Evolutionary conservation across 2,888 invertebrate genomes (phyloP).

Genomic region (Metalampra italica): DNA sequence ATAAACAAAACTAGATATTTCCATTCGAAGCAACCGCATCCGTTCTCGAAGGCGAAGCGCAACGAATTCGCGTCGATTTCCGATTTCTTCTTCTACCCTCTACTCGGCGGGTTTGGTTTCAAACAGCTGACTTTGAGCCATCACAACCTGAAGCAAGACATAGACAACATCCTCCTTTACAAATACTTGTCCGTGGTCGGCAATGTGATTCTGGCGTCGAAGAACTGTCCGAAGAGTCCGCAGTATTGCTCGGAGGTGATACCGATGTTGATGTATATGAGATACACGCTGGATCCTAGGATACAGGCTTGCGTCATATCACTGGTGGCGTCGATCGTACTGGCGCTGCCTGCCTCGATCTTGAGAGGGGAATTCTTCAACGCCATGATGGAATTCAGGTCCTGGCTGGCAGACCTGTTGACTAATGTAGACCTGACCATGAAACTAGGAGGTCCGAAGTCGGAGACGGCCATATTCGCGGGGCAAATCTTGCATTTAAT

Average conservation of each 20-base stretch:
- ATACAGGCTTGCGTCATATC: constrained; percentile 83
- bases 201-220: constrained; percentile 81
- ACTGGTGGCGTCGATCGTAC: constrained; percentile 81
- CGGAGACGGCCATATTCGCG: constrained; percentile 81
- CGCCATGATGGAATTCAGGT: constrained; percentile 80
- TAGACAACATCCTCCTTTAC: constrained; percentile 82
- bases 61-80: constrained; percentile 87
- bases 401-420: constrained; percentile 82
- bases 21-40: constrained; percentile 55
- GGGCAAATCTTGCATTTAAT: constrained; percentile 79
- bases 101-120: constrained; percentile 83
- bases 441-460: constrained; percentile 77
- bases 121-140: constrained; percentile 76
- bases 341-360: constrained; percentile 79
- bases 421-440: constrained; percentile 71
- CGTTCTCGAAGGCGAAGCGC: constrained; percentile 57
- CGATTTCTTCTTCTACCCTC: constrained; percentile 90
- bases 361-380: constrained; percentile 80
- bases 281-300: constrained; percentile 82
- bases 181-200: constrained; percentile 84
- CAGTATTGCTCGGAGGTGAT: constrained; percentile 85
- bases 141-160: constrained; percentile 77
- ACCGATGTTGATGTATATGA: constrained; percentile 81
- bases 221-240: constrained; percentile 81
- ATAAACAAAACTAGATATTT: constrained; percentile 85